Percentiles rank a stretch among this genome's conserved stretches.
Evolutionary conservation across 1,140 invertebrate species (phyloP).

Genomic region (Octopus sinensis): DNA sequence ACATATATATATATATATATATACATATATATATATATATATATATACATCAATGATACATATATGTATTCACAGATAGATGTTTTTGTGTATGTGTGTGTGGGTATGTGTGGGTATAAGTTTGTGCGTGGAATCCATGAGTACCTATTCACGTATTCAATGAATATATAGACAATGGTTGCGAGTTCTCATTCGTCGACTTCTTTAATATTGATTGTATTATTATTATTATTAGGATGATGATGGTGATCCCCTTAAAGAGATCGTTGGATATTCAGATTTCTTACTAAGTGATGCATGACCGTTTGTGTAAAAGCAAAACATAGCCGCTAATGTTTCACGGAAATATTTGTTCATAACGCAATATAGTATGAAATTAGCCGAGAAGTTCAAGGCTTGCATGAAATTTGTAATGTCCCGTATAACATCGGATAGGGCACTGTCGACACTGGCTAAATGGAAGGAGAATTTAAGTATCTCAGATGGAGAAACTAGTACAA

Average conservation of each 20-base stretch:
- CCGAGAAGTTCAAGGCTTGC: constrained; percentile 54
- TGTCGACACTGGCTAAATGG: constrained; percentile 10
- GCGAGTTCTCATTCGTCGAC: neutral
- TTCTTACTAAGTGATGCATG: constrained; percentile 19
- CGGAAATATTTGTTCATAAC: constrained; percentile 54
- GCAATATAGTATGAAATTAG: constrained; percentile 55
- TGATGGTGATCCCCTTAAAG: neutral
- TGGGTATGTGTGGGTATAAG: neutral
- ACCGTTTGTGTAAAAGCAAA: constrained; percentile 36
- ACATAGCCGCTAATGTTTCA: constrained; percentile 40
- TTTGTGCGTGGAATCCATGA: neutral
- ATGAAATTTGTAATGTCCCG: constrained; percentile 50
- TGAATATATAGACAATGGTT: neutral
- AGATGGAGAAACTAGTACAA: constrained; percentile 52
- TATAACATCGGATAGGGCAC: constrained; percentile 36
- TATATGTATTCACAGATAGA: neutral
- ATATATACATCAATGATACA: neutral
- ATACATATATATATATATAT: neutral
- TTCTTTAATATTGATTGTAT: neutral
- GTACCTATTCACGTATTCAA: neutral
- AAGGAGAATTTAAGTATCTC: constrained; percentile 50
- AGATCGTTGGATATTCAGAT: constrained; percentile 13
- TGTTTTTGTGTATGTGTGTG: neutral
- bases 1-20: neutral
- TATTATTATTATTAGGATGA: neutral